These are phyloP conservation scores for Eristalis intricaria DNA, from an alignment of 2,888 invertebrate species.

Conservation along the genomic window DNA sequence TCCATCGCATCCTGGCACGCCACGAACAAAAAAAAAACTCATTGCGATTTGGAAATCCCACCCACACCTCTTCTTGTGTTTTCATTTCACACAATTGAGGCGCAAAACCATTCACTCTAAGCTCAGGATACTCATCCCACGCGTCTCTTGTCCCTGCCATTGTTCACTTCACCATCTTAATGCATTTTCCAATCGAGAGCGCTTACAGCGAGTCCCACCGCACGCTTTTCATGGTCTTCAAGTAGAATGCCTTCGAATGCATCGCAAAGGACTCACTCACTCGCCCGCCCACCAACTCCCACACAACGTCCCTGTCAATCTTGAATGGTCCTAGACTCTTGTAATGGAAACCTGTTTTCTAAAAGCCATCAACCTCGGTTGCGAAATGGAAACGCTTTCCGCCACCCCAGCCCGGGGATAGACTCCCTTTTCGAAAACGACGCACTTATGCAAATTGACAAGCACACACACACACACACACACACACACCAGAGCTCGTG, in stretches of 20 bases:
- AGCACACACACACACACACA: neutral
- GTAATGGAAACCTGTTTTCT: slow-evolving; percentile 23
- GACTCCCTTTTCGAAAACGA: neutral
- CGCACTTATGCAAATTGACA: slow-evolving; percentile 13
- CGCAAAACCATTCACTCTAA: slow-evolving; percentile 7
- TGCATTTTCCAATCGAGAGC: slow-evolving; percentile 51
- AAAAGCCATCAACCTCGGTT: neutral
- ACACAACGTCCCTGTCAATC: neutral
- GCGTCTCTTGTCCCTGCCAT: neutral
- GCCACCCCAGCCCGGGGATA: neutral
- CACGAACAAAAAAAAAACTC: neutral
- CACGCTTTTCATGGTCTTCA: slow-evolving; percentile 20
- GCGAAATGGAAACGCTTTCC: neutral
- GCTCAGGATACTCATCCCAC: slow-evolving; percentile 4
- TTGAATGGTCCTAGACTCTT: neutral
- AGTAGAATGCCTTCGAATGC: slow-evolving; percentile 31
- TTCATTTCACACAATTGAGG: neutral
- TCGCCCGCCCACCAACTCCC: neutral
- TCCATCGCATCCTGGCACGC: neutral
- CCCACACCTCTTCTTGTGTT: too few relatives aligned
- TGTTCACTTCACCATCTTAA: slow-evolving; percentile 27
- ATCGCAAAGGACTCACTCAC: neutral
- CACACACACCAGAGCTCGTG: neutral
- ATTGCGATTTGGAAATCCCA: too few relatives aligned
- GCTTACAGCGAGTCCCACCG: neutral